phyloP scores from a whole-genome alignment of 1,140 invertebrate genomes.

The Drosophila willistoni region DNA sequence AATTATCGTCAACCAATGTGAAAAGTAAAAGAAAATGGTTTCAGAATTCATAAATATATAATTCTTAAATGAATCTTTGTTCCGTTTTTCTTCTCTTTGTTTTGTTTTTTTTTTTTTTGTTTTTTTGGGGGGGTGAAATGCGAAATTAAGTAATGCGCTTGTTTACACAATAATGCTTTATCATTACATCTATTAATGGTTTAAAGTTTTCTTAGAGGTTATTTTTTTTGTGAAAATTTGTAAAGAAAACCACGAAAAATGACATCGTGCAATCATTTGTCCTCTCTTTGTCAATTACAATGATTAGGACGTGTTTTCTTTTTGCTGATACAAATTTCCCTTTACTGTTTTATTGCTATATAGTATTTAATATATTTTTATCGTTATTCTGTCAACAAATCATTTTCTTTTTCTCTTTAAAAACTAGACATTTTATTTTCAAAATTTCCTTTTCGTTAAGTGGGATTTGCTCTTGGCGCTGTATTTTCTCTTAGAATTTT shows the following conservation, averaged over 20 bases:
- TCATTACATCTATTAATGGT: background rate
- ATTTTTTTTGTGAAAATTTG: background rate
- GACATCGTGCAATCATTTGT: background rate
- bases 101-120: constrained; percentile 5
- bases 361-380: constrained; percentile 41
- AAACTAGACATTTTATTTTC: background rate
- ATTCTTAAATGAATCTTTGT: constrained; percentile 13
- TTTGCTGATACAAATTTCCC: constrained; percentile 24
- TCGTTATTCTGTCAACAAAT: constrained; percentile 36
- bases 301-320: constrained; percentile 7
- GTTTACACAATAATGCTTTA: constrained; percentile 1
- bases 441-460: background rate
- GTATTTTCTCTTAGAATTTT: constrained; percentile 27
- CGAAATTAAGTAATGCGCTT: constrained; percentile 7
- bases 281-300: background rate
- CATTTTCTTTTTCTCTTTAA: constrained; percentile 22
- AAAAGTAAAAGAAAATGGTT: background rate
- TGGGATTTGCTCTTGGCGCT: constrained; percentile 17
- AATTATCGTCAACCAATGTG: too few species aligned
- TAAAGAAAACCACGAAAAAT: background rate
- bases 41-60: constrained; percentile 13
- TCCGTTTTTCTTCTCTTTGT: background rate
- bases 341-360: constrained; percentile 28
- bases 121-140: background rate
- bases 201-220: background rate